Evolutionary conservation across 2,888 invertebrate species (phyloP).

Genomic region (Trilocha varians): DNA sequence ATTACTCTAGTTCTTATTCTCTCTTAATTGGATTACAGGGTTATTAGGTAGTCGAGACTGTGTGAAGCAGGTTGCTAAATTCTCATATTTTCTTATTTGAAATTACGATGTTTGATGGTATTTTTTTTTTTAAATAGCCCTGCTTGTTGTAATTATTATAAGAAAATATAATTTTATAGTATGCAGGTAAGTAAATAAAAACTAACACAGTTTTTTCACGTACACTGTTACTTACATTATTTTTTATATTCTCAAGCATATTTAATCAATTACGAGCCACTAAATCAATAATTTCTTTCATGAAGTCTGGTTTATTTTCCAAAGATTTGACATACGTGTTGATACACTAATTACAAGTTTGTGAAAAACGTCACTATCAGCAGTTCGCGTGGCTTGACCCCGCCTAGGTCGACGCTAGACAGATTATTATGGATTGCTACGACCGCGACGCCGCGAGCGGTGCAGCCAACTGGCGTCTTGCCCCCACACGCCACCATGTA

Average conservation of each 20-base stretch:
- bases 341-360: neutral
- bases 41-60: no score
- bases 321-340: neutral
- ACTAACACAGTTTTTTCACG: no score
- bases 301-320: neutral
- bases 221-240: neutral
- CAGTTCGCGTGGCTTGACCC: slow-evolving; percentile 29
- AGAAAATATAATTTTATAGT: no score
- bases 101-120: no score
- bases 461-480: slow-evolving; percentile 67
- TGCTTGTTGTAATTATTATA: no score
- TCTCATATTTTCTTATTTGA: no score
- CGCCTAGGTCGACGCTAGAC: slow-evolving; percentile 35
- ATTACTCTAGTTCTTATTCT: no score
- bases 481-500: slow-evolving; percentile 47
- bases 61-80: no score
- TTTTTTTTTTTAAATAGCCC: no score
- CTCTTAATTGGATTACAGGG: no score
- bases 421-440: slow-evolving; percentile 29
- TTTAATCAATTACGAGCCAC: neutral
- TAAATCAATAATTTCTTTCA: neutral
- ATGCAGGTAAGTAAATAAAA: no score
- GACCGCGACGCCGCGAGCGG: slow-evolving; percentile 42
- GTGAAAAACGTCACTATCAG: neutral
- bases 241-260: neutral